phyloP scores from a whole-genome alignment of 2,888 invertebrate genomes.

The Mythimna pallens region DNA sequence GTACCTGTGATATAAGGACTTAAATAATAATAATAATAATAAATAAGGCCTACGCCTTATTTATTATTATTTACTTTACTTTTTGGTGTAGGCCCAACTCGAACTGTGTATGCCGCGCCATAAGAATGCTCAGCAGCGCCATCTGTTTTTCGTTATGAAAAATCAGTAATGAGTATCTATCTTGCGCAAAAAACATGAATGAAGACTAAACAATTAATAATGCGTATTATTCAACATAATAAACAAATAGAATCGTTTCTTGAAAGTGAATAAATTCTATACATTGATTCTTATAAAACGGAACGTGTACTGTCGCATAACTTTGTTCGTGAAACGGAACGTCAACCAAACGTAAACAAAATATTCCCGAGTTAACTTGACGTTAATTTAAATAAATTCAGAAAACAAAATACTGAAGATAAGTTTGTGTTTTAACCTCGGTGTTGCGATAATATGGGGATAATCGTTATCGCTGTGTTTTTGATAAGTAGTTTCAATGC shows the following conservation, averaged over 20 bases:
- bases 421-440: constrained; percentile 34
- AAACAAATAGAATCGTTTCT: no score
- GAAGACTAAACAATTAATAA: no score
- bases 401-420: constrained; percentile 56
- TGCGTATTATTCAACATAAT: no score
- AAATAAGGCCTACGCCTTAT: no score
- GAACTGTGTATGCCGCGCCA: no score
- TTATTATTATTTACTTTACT: no score
- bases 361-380: constrained; percentile 59
- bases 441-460: constrained; percentile 43
- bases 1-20: no score
- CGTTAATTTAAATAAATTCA: constrained; percentile 64
- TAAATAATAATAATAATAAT: no score
- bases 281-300: constrained; percentile 6
- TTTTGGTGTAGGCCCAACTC: no score
- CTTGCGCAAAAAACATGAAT: background rate
- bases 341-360: constrained; percentile 79
- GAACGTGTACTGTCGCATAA: constrained; percentile 30
- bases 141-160: constrained; percentile 8
- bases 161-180: background rate
- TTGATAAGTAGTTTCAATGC: constrained; percentile 59
- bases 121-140: constrained; percentile 1
- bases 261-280: no score
- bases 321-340: constrained; percentile 70
- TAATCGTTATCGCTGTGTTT: constrained; percentile 48